Evolutionary conservation across 2,888 invertebrate genomes (phyloP).

Genomic region (Euplagia quadripunctaria): DNA sequence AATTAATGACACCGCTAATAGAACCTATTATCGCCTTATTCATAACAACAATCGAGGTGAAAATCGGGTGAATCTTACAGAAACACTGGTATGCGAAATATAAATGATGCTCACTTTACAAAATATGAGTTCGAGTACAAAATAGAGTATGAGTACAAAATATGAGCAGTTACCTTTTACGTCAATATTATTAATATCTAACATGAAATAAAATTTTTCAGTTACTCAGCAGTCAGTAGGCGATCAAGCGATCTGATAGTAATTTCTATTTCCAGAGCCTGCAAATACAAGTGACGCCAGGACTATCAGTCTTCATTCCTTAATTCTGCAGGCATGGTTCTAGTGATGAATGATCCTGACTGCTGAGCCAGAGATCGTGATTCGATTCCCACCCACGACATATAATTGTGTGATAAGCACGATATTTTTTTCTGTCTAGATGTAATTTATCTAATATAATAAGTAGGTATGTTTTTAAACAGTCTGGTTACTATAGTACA

Average conservation of each 20-base stretch:
- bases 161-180: neutral
- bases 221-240: no score
- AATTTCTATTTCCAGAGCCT: neutral
- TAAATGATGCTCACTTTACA: slow-evolving; percentile 7
- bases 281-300: neutral
- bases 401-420: no score
- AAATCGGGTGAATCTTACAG: slow-evolving; percentile 9
- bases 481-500: no score
- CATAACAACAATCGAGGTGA: neutral
- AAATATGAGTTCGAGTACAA: neutral
- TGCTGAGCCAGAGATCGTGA: neutral
- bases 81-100: slow-evolving; percentile 22
- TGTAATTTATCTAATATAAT: no score
- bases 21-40: slow-evolving; percentile 17
- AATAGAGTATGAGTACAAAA: no score
- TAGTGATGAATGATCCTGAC: neutral
- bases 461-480: no score
- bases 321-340: neutral
- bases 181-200: neutral
- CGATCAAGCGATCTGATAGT: no score
- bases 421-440: no score
- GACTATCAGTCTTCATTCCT: neutral
- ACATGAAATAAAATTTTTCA: neutral
- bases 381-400: no score
- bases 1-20: slow-evolving; percentile 28